A percentile compares a stretch with the other conserved stretches of the same genome.
Evolutionary conservation across 64 coral and sea anemone species (phyloP).

Genomic region (Acropora tenuis): DNA sequence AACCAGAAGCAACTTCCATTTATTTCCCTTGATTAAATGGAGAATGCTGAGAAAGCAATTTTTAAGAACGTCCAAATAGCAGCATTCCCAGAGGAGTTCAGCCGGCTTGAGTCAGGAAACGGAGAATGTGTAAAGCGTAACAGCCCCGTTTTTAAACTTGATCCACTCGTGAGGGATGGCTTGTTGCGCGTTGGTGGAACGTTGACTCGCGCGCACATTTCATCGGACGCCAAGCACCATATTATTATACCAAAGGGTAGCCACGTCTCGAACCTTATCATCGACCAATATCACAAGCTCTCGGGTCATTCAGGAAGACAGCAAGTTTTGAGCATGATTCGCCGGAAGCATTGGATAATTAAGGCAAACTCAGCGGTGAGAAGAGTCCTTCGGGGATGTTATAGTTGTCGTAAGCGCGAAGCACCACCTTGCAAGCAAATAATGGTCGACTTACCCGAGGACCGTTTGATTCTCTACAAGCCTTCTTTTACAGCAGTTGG

Average conservation of each 20-base stretch:
- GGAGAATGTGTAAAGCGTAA: neutral
- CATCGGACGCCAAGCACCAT: constrained; percentile 29
- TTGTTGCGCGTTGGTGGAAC: constrained; percentile 56
- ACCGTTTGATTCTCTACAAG: neutral
- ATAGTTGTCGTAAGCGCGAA: neutral
- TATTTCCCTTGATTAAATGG: neutral
- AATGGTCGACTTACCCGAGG: constrained; percentile 23
- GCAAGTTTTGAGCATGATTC: neutral
- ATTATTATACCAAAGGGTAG: constrained; percentile 35
- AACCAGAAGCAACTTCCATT: neutral
- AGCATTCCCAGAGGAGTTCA: neutral
- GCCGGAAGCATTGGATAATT: constrained; percentile 1
- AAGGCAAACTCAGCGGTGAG: neutral
- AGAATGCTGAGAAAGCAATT: constrained; percentile 13
- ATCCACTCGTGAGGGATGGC: constrained; percentile 7
- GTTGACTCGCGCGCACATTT: neutral
- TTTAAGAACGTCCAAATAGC: constrained; percentile 3
- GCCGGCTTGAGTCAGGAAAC: neutral
- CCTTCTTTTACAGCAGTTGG: constrained; percentile 29
- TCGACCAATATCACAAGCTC: constrained; percentile 9
- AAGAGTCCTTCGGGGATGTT: neutral
- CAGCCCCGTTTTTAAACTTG: constrained; percentile 5
- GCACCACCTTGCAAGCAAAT: constrained; percentile 4
- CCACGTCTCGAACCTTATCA: constrained; percentile 2
- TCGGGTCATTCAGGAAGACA: constrained; percentile 20